These are phyloP conservation scores for Benitochromis conjunctus DNA, from an alignment of 2,113 vertebrate species.

Conservation along the genomic window DNA sequence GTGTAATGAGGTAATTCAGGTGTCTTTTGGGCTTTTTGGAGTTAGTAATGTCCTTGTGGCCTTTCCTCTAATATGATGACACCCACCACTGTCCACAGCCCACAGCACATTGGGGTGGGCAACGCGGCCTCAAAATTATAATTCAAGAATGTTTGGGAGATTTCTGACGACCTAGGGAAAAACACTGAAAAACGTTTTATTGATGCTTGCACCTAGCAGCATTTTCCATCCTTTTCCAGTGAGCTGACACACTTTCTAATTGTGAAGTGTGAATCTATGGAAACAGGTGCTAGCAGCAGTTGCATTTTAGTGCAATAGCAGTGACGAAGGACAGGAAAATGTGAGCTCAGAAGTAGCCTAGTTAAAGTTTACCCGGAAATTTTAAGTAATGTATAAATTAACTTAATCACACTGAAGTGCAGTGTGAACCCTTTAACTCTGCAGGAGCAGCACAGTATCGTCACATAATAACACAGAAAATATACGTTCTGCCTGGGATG, in stretches of 20 bases:
- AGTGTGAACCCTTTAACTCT: background rate
- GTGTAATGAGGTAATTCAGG: conserved; percentile 60
- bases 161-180: background rate
- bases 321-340: background rate
- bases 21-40: accelerated
- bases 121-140: background rate
- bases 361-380: background rate
- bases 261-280: background rate
- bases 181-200: accelerated
- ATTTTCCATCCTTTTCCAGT: background rate
- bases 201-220: background rate
- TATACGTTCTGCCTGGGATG: background rate
- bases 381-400: background rate
- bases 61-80: background rate
- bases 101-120: too few relatives aligned
- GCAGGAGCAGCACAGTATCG: background rate
- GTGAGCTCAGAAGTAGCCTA: background rate
- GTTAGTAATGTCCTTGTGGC: background rate
- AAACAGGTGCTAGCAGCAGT: background rate
- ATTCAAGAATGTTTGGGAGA: background rate
- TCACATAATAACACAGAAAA: background rate
- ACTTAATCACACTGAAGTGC: background rate
- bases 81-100: background rate
- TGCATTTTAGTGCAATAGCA: background rate
- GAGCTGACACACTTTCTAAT: background rate